A percentile compares a stretch with the other conserved stretches of the same genome.
Evolutionary conservation across 2,888 invertebrate species (phyloP).

Genomic region (Blastobasis adustella): DNA sequence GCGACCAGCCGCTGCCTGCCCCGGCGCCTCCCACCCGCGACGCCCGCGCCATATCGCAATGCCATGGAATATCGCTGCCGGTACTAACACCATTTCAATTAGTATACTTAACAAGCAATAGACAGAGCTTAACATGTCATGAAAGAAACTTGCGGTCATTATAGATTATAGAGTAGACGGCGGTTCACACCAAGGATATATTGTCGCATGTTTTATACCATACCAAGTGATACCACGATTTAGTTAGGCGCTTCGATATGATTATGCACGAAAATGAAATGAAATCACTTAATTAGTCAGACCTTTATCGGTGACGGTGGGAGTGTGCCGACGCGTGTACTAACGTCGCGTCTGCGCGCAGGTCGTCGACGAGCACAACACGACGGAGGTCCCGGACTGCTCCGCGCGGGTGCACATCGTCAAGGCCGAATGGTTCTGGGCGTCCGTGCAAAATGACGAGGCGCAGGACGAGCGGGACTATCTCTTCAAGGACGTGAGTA

Average conservation of each 20-base stretch:
- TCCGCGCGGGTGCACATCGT: conserved; percentile 84
- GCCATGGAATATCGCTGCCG: conserved; percentile 74
- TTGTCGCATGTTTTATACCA: conserved; percentile 11
- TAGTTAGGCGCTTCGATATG: conserved; percentile 32
- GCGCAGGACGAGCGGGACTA: conserved; percentile 94
- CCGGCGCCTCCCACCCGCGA: conserved; percentile 60
- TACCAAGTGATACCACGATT: conserved; percentile 23
- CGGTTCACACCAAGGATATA: not conserved
- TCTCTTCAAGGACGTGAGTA: conserved; percentile 87
- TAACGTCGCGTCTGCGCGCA: conserved; percentile 34
- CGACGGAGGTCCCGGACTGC: conserved; percentile 81
- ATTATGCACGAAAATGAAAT: conserved; percentile 26
- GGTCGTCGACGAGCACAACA: conserved; percentile 90
- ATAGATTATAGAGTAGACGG: conserved; percentile 14
- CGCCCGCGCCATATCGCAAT: conserved; percentile 67
- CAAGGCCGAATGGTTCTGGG: conserved; percentile 99
- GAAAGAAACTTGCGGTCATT: conserved; percentile 28
- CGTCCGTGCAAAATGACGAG: conserved; percentile 95
- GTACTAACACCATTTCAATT: conserved; percentile 76
- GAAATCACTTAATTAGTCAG: not conserved
- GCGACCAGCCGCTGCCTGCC: conserved; percentile 53
- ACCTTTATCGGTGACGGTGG: conserved; percentile 9
- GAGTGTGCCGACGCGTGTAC: not conserved
- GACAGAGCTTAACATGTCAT: conserved; percentile 46
- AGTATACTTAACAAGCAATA: conserved; percentile 57